Base-by-base conservation (phyloP, 2,113 vertebrate genomes). In the Paramormyrops kingsleyae region DNA sequence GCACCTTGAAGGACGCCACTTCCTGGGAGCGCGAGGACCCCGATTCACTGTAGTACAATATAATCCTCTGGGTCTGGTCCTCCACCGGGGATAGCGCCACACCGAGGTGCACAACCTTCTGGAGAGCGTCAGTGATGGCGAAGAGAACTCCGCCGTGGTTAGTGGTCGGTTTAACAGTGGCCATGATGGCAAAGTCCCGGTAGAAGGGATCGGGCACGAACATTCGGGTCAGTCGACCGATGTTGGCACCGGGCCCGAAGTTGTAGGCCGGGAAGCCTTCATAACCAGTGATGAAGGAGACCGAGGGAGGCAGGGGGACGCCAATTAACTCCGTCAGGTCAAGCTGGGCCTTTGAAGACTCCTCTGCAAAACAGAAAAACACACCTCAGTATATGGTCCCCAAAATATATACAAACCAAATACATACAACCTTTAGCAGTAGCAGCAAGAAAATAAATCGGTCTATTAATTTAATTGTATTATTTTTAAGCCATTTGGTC, bases 241-340 rank as follows among this genome's bases (percentile, higher is more conserved):
- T 97, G 35, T 98, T 99, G 89, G 98, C 97, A 0, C 96, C 96
- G 0, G 96, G 95, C 10, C 96, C 97, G 0, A 99, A 99, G 93
- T 95, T 98, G 93, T 99, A 99, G 2, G 98, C 98, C 0, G 99
- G 97, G 92, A 97, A 98, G 2, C 98, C 98, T 91, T 97, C 97
- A 0, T 97, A 98, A 59, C 99, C 98, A 0, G 97, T 97, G 77
- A 99, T 95, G 42, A 99, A 99, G 93, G 97, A 98, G 91, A 99
- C 97, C 0, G 97, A 97, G 0, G 97, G 97, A n/a, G 98, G 98
- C 9, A 99, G 96, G 0, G 99, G 99, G n/a, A 99, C 97, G 1
- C 99, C 99, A 19, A 99, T 97, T 83, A 99, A 90, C 93, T 98
- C 97, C 0, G 97, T 98, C 91, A 99, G 97, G 93, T 99, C 98